Percentiles rank a stretch among this genome's conserved stretches.
Evolutionary conservation across 2,797 vertebrate species (phyloP).

Genomic region (Meriones psammophilus): DNA sequence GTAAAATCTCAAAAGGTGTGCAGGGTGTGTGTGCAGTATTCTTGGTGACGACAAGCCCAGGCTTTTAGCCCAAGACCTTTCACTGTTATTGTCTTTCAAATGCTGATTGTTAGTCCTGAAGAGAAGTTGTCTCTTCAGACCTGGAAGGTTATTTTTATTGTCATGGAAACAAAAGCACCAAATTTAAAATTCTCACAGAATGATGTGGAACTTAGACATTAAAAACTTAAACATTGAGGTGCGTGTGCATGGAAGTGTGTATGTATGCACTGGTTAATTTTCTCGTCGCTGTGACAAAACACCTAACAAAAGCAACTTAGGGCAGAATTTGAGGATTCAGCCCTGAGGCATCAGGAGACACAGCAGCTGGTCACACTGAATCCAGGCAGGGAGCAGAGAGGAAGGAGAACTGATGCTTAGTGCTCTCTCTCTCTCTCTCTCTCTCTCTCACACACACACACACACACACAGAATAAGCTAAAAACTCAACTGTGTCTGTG

Average conservation of each 20-base stretch:
- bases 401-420: background rate
- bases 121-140: background rate
- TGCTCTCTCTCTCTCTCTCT: background rate
- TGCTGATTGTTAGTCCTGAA: background rate
- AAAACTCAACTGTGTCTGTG: background rate
- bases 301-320: background rate
- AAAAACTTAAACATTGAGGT: background rate
- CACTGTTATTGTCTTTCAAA: background rate
- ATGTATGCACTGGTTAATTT: background rate
- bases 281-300: background rate
- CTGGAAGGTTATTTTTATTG: background rate
- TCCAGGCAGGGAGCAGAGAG: background rate
- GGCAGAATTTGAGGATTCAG: background rate
- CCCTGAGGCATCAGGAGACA: background rate
- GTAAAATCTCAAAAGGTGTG: background rate
- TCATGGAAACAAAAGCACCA: conserved; percentile 45
- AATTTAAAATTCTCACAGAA: background rate
- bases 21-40: background rate
- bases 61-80: background rate
- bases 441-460: background rate
- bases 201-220: background rate
- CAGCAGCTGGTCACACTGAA: background rate
- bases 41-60: background rate
- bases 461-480: background rate
- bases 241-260: background rate